Evolutionary conservation across 2,113 vertebrate species (phyloP), one percentile per base, ranked within the genome.

Genomic region (Callospermophilus lateralis): DNA sequence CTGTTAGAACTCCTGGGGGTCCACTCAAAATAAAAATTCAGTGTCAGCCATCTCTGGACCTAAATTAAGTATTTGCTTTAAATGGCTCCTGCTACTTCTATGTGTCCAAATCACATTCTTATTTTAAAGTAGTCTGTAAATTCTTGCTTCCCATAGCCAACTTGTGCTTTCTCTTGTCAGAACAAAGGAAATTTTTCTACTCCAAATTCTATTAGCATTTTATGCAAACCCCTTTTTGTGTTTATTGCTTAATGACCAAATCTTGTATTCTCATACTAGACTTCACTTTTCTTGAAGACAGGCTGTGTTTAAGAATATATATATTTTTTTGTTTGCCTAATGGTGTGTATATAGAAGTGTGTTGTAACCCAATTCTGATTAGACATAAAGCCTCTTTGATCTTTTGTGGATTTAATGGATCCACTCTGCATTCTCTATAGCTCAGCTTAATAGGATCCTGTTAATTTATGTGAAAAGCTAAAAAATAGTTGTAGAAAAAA

Each of bases 11-110:
- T 83, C 37, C 24, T 20, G 22, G 1, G 13, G 24, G 45, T 74
- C 63, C 17, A 24, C 15, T 88, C 20, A 81, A n/a, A 76, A n/a
- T 94, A 42, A 81, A 92, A 87, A 48, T 20, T 17, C 26, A 74
- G 22, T 81, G 26, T 39, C 61, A 28, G 39, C 37, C n/a, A 3
- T 72, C 61, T 61, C 8, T 94, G 76, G 32, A 70, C 37, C 13
- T 93, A 17, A 83, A 68, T 77, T 80, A 17, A 90, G 37, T 79
- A 53, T 96, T 86, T 63, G 68, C 53, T 63, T 72, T 95, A 73
- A 95, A 68, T 83, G 48, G n/a, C 42, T 91, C 77, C 42, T 78
- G 51, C 58, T 28, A 51, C 37, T 8, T 53, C 83, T 39, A 0
- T 4, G 4, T 45, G 42, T 53, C 55, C 32, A 87, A 4, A 63